These are phyloP conservation scores for Anguilla marmorata DNA, from an alignment of 2,797 vertebrate species.

Conservation along the genomic window DNA sequence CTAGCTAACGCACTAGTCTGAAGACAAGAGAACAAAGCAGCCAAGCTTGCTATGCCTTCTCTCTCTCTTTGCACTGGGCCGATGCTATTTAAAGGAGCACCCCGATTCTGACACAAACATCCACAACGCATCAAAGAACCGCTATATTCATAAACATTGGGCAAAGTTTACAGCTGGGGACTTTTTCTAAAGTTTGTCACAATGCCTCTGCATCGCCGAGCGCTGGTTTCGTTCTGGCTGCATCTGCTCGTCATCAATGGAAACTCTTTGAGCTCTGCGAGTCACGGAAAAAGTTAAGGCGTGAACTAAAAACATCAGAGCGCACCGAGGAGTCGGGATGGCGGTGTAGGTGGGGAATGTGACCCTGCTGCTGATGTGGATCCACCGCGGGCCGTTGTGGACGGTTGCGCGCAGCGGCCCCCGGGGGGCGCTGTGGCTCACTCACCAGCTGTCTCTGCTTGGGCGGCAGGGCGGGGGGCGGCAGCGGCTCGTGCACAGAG, in stretches of 20 bases:
- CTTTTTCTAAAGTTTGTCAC: constrained; percentile 1
- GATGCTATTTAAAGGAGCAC: not conserved
- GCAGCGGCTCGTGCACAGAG: constrained; percentile 77
- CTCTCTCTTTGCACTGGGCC: not conserved
- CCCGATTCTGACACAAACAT: not conserved
- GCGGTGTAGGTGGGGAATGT: not conserved
- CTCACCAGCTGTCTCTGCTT: constrained; percentile 98
- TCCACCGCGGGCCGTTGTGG: not conserved
- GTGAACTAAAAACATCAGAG: not conserved
- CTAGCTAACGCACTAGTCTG: not conserved
- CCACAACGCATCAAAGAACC: not conserved
- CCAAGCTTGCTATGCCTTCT: not conserved
- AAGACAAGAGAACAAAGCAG: not conserved
- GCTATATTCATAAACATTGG: constrained; percentile 1
- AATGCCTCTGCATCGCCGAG: not conserved
- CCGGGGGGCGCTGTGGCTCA: constrained; percentile 15
- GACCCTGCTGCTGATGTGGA: not conserved
- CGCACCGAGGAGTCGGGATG: not conserved
- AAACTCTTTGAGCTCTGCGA: not conserved
- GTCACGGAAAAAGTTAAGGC: not conserved
- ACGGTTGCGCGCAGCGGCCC: not conserved
- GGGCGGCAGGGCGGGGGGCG: constrained; percentile 89
- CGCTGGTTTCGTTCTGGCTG: not conserved
- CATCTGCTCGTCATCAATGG: not conserved
- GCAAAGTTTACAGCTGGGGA: not conserved